These are phyloP conservation scores for Tromatobia lineatoria DNA, from an alignment of 2,888 invertebrate genomes.

Conservation along the genomic window DNA sequence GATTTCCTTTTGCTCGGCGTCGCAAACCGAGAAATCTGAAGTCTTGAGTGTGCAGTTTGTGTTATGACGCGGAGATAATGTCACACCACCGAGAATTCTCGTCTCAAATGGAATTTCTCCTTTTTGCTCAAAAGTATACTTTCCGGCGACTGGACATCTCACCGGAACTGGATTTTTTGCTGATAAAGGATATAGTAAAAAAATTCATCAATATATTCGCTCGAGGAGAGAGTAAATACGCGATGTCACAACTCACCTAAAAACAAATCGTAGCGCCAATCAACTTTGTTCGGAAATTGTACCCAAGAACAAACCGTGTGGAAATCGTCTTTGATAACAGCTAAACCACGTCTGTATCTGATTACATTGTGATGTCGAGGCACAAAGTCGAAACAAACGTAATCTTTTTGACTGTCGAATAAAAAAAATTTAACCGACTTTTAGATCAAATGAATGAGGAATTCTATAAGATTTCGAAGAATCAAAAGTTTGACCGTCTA, in stretches of 20 bases:
- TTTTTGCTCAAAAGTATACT: slow-evolving; percentile 96
- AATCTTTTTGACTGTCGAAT: slow-evolving; percentile 95
- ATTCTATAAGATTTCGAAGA: no score
- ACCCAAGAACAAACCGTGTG: slow-evolving; percentile 98
- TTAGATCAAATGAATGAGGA: no score
- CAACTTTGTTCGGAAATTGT: slow-evolving; percentile 93
- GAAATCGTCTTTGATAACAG: slow-evolving; percentile 96
- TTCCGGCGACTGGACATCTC: slow-evolving; percentile 98
- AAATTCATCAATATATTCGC: slow-evolving; percentile 9
- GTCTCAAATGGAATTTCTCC: slow-evolving; percentile 97
- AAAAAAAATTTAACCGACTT: slow-evolving; percentile 48
- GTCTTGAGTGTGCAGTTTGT: slow-evolving; percentile 97
- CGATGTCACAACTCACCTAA: slow-evolving; percentile 85
- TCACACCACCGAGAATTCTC: slow-evolving; percentile 97
- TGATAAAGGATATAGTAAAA: slow-evolving; percentile 73
- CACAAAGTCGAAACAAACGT: slow-evolving; percentile 98
- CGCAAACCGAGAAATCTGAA: slow-evolving; percentile 98
- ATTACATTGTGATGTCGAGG: slow-evolving; percentile 98
- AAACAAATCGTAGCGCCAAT: slow-evolving; percentile 95
- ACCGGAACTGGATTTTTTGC: slow-evolving; percentile 96
- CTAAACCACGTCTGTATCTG: slow-evolving; percentile 94
- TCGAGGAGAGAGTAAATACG: background rate
- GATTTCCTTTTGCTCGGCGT: slow-evolving; percentile 97
- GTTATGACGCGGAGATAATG: slow-evolving; percentile 96
- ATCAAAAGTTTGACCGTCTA: no score